A percentile compares a stretch with the other conserved stretches of the same genome.
phyloP scores from a whole-genome alignment of 2,888 invertebrate species.

The Pandemis heparana region DNA sequence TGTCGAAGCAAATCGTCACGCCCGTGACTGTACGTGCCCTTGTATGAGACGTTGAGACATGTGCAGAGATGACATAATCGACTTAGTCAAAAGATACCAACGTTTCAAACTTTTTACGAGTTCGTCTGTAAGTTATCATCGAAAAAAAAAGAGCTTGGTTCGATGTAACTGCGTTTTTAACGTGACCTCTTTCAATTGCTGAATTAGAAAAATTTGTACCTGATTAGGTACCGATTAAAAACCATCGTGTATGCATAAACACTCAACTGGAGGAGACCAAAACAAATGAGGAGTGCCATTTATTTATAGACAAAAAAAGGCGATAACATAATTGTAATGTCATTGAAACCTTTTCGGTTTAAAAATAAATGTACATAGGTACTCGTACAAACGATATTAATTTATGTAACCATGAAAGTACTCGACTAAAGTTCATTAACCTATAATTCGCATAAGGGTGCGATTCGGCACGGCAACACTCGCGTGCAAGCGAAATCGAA shows the following conservation, averaged over 20 bases:
- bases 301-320: neutral
- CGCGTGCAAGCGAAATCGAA: constrained; percentile 31
- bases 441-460: constrained; percentile 23
- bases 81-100: too few relatives aligned
- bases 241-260: too few relatives aligned
- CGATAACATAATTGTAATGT: neutral
- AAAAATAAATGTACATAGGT: constrained; percentile 1
- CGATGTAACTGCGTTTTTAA: too few relatives aligned
- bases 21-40: neutral
- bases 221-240: too few relatives aligned
- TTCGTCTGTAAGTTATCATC: neutral
- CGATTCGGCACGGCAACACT: constrained; percentile 20
- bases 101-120: too few relatives aligned
- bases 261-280: neutral
- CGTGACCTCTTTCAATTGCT: too few relatives aligned
- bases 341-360: neutral
- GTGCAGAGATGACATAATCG: neutral
- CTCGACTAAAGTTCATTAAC: constrained; percentile 18
- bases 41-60: neutral
- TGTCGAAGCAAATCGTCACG: neutral
- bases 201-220: too few relatives aligned
- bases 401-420: constrained; percentile 44
- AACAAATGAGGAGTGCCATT: neutral
- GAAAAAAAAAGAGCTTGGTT: too few relatives aligned
- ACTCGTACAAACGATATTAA: constrained; percentile 42